Percentiles rank a stretch among this genome's conserved stretches.
phyloP scores from a whole-genome alignment of 2,888 invertebrate species.

The Mythimna pallens region DNA sequence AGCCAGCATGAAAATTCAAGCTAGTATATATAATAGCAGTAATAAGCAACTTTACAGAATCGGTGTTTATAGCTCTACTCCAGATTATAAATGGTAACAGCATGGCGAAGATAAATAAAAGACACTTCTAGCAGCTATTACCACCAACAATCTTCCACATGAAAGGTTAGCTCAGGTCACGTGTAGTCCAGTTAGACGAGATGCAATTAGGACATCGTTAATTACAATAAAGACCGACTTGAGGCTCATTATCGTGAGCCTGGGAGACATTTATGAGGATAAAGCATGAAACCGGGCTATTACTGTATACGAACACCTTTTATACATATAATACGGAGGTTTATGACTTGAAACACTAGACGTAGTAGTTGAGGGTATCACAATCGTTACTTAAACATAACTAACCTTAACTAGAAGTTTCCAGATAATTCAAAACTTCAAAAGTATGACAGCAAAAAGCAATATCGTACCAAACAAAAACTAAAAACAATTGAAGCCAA shows the following conservation, averaged over 20 bases:
- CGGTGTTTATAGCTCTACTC: constrained; percentile 24
- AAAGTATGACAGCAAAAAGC: constrained; percentile 14
- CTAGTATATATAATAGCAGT: neutral
- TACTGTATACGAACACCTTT: constrained; percentile 26
- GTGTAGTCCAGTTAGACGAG: constrained; percentile 46
- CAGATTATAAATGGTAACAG: neutral
- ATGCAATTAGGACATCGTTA: constrained; percentile 74
- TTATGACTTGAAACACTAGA: constrained; percentile 20
- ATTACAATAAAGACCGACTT: constrained; percentile 70
- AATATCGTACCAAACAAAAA: constrained; percentile 3
- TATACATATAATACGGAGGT: constrained; percentile 1
- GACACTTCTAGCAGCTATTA: constrained; percentile 18
- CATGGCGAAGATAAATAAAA: constrained; percentile 7
- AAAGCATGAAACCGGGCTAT: constrained; percentile 44
- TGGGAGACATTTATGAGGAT: constrained; percentile 66
- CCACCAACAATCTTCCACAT: constrained; percentile 16
- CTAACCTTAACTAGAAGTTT: constrained; percentile 1
- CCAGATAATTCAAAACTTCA: constrained; percentile 1
- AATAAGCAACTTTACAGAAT: constrained; percentile 9
- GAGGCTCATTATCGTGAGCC: constrained; percentile 65
- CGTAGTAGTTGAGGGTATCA: neutral
- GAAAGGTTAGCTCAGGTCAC: constrained; percentile 42
- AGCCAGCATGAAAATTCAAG: neutral
- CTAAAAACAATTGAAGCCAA: constrained; percentile 9
- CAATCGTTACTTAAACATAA: constrained; percentile 4